Evolutionary conservation across 2,888 invertebrate genomes (phyloP).

Genomic region (Tiphia femorata): DNA sequence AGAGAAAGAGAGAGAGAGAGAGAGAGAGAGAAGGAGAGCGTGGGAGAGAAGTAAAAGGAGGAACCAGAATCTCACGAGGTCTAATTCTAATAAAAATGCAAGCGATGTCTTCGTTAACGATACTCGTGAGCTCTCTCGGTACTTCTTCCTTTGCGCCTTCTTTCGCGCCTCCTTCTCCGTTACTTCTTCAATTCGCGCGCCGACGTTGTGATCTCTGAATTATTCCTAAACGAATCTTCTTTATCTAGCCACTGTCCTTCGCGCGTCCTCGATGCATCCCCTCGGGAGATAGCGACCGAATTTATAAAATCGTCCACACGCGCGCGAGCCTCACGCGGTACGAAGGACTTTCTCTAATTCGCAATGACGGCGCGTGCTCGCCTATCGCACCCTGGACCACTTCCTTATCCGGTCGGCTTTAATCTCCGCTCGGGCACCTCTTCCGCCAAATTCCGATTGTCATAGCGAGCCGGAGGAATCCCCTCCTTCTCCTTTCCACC

Average conservation of each 20-base stretch:
- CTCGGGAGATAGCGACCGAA: too few relatives aligned
- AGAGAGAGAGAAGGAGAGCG: neutral
- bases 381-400: conserved; percentile 40
- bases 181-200: too few relatives aligned
- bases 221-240: too few relatives aligned
- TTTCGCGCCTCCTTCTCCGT: neutral
- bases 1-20: conserved; percentile 6
- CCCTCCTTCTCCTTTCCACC: conserved; percentile 16
- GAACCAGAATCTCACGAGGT: conserved; percentile 1
- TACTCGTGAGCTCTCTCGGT: too few relatives aligned
- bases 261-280: too few relatives aligned
- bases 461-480: conserved; percentile 16
- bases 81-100: conserved; percentile 2
- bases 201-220: too few relatives aligned
- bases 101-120: conserved; percentile 2
- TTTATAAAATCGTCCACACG: neutral
- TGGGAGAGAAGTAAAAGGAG: neutral
- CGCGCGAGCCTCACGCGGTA: neutral
- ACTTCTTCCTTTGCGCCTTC: too few relatives aligned
- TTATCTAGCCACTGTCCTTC: too few relatives aligned
- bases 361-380: neutral
- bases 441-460: conserved; percentile 30
- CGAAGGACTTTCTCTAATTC: too few relatives aligned
- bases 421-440: conserved; percentile 22
- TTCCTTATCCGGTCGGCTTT: conserved; percentile 38